Evolutionary conservation across 2,797 vertebrate species (phyloP).

Genomic region (Dromococcyx pavoninus): DNA sequence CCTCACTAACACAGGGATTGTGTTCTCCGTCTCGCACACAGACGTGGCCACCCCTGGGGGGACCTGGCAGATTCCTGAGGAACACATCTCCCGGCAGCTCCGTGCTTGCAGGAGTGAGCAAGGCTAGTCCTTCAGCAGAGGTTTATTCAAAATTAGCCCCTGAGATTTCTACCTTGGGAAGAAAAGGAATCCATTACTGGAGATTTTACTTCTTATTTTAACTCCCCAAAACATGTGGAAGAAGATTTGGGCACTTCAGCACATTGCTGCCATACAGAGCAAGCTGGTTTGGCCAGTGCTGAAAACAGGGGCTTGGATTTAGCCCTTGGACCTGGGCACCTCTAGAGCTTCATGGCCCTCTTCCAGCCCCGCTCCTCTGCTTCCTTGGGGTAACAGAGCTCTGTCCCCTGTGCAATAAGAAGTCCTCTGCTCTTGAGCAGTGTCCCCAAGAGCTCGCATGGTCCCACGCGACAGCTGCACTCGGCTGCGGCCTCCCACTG

Average conservation of each 20-base stretch:
- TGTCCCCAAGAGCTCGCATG: rapidly evolving
- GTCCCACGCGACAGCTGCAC: not conserved
- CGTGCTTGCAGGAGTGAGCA: rapidly evolving
- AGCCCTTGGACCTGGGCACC: not conserved
- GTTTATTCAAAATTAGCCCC: not conserved
- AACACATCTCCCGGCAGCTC: not conserved
- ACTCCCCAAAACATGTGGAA: not conserved
- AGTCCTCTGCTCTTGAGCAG: not conserved
- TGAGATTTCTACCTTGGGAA: not conserved
- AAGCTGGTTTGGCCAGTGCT: not conserved
- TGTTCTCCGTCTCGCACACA: not conserved
- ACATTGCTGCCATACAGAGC: not conserved
- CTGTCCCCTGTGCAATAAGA: not conserved
- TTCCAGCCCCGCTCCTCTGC: not conserved
- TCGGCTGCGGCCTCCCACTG: not conserved
- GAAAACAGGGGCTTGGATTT: not conserved
- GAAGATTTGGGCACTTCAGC: not conserved
- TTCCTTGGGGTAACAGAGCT: not conserved
- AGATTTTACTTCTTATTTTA: not conserved
- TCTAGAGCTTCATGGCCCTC: rapidly evolving
- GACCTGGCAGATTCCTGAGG: not conserved
- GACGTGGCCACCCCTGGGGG: not conserved
- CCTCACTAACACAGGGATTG: not conserved
- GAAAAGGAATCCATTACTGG: not conserved
- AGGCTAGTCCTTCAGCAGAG: not conserved